Conservation (phyloP, 2,113 vertebrate species). For the Proteles cristata region DNA sequence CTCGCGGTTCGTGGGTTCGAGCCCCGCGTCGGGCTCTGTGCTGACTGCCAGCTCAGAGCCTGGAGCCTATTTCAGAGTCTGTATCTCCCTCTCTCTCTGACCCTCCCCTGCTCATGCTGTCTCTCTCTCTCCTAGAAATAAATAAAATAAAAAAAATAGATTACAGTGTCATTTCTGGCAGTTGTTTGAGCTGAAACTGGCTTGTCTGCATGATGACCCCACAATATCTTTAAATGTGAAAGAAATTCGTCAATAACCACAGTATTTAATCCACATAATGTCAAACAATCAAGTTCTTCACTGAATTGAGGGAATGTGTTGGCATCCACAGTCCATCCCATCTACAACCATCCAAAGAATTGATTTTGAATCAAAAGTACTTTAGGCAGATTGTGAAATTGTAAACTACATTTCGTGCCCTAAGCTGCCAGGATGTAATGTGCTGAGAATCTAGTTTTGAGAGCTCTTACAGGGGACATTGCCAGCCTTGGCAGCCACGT, state of each 20-base stretch:
- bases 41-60: too few species aligned
- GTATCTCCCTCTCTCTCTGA: too few species aligned
- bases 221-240: slow-evolving; percentile 42
- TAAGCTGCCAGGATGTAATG: not conserved
- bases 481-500: not conserved
- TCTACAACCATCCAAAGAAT: slow-evolving; percentile 68
- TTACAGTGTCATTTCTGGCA: not conserved
- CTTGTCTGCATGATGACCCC: not conserved
- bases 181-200: not conserved
- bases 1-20: too few species aligned
- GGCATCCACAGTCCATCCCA: not conserved
- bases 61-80: too few species aligned
- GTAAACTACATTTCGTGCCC: slow-evolving; percentile 45
- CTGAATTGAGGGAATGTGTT: slow-evolving; percentile 41
- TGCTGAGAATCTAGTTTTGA: not conserved
- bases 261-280: slow-evolving; percentile 61
- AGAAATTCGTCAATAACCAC: slow-evolving; percentile 54
- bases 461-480: not conserved
- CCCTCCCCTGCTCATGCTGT: too few species aligned
- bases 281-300: slow-evolving; percentile 51
- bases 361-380: slow-evolving; percentile 71
- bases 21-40: too few species aligned
- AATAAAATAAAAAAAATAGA: too few species aligned
- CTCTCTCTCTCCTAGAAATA: too few species aligned
- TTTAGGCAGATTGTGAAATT: slow-evolving; percentile 76